A percentile compares a stretch with the other conserved stretches of the same genome.
Conservation (phyloP, 2,797 vertebrate genomes). For the Cheirogaleus major region DNA sequence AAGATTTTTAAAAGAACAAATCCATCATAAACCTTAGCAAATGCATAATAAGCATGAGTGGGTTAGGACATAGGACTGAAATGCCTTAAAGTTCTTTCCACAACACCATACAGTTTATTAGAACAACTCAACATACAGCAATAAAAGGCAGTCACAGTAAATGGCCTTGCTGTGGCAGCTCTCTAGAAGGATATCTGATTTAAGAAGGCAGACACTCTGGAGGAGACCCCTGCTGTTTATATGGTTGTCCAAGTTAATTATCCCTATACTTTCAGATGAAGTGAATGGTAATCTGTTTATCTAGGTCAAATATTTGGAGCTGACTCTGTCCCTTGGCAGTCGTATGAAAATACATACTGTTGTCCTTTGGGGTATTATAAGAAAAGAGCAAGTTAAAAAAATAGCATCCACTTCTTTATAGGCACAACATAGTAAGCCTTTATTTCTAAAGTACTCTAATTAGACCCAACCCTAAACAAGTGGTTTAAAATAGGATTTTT, state of each 20-base stretch:
- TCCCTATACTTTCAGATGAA: conserved; percentile 52
- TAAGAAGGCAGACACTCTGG: conserved; percentile 32
- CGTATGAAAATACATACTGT: conserved; percentile 34
- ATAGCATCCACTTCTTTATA: conserved; percentile 37
- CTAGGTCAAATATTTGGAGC: conserved; percentile 60
- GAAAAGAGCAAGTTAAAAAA: conserved; percentile 61
- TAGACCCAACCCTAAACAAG: conserved; percentile 39
- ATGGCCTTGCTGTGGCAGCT: not conserved
- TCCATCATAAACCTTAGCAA: conserved; percentile 51
- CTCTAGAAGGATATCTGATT: conserved; percentile 16
- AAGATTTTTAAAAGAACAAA: conserved; percentile 45
- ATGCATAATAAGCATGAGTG: not conserved
- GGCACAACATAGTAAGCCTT: not conserved
- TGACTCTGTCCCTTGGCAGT: conserved; percentile 50
- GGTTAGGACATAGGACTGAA: not conserved
- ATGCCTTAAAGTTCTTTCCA: not conserved
- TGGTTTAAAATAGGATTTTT: conserved; percentile 13
- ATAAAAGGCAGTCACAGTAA: not conserved
- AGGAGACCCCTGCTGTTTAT: conserved; percentile 54
- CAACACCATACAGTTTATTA: not conserved
- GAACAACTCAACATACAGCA: conserved; percentile 4
- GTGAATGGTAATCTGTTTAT: conserved; percentile 63
- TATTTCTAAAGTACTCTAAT: conserved; percentile 62
- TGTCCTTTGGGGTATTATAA: conserved; percentile 45
- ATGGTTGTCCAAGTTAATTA: conserved; percentile 69